Evolutionary conservation across 2,888 invertebrate genomes (phyloP).

Genomic region (Nemotelus pantherinus): DNA sequence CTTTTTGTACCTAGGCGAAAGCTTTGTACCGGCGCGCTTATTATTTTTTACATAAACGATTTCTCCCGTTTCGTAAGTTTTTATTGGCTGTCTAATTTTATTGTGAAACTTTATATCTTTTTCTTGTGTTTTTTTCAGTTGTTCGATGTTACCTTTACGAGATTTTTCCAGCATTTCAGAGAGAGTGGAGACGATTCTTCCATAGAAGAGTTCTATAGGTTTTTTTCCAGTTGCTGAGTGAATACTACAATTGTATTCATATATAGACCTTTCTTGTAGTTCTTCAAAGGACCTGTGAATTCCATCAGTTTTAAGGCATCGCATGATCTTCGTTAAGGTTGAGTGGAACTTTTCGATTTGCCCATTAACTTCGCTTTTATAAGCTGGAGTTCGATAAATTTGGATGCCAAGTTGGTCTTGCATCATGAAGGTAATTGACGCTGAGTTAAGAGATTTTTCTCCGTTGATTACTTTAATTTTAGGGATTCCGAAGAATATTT

Average conservation of each 20-base stretch:
- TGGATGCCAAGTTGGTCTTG: too few relatives aligned
- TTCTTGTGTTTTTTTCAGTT: too few relatives aligned
- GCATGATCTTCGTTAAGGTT: conserved; percentile 44
- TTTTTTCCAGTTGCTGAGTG: conserved; percentile 40
- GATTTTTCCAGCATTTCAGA: too few relatives aligned
- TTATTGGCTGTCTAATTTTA: too few relatives aligned
- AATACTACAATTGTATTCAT: conserved; percentile 22
- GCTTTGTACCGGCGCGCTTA: too few relatives aligned
- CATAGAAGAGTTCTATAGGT: conserved; percentile 29
- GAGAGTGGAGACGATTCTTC: too few relatives aligned
- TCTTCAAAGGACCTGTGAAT: conserved; percentile 29
- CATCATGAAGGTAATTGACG: background rate
- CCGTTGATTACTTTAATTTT: conserved; percentile 47
- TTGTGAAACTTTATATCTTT: too few relatives aligned
- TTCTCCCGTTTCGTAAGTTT: too few relatives aligned
- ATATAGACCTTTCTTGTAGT: conserved; percentile 31
- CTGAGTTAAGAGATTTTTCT: conserved; percentile 42
- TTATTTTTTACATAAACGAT: too few relatives aligned
- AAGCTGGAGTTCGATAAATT: background rate
- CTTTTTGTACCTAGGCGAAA: too few relatives aligned
- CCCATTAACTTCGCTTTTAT: conserved; percentile 45
- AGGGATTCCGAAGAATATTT: too few relatives aligned
- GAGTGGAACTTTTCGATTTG: conserved; percentile 49
- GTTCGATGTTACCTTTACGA: too few relatives aligned
- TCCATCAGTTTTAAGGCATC: conserved; percentile 35